Conservation (phyloP, 2,797 vertebrate species). For the Heliangelus exortis region DNA sequence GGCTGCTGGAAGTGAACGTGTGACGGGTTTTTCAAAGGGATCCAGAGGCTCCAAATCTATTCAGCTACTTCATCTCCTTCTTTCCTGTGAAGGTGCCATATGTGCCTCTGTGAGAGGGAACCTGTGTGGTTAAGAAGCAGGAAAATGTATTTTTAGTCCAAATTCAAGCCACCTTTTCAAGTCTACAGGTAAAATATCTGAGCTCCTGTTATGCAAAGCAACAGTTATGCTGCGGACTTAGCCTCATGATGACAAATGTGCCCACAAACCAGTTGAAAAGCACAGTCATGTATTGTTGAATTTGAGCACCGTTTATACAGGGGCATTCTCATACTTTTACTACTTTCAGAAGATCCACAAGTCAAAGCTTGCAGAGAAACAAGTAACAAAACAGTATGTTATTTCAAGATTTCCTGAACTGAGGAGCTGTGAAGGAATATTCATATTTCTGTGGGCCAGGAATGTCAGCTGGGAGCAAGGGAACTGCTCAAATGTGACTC, state of each 20-base stretch:
- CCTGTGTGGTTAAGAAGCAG: constrained; percentile 13
- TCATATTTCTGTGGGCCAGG: neutral
- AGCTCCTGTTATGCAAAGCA: neutral
- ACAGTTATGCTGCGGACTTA: neutral
- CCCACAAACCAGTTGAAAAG: neutral
- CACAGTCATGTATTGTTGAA: neutral
- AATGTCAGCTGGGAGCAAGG: constrained; percentile 36
- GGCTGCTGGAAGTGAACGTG: neutral
- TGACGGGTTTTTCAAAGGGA: neutral
- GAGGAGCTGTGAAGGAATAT: neutral
- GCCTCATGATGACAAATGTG: neutral
- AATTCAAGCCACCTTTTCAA: constrained; percentile 23
- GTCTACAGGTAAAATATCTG: neutral
- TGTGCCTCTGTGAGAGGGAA: neutral
- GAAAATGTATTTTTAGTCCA: constrained; percentile 58
- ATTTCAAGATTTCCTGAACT: neutral
- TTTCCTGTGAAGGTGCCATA: too few relatives aligned
- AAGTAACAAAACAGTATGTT: neutral
- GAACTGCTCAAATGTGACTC: neutral
- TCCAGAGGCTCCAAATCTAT: neutral
- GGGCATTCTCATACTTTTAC: neutral
- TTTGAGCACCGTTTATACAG: neutral
- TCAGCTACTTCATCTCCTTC: neutral
- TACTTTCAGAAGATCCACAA: neutral
- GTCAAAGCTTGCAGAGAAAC: neutral